Evolutionary conservation across 2,888 invertebrate genomes (phyloP).

Genomic region (Spodoptera picta): DNA sequence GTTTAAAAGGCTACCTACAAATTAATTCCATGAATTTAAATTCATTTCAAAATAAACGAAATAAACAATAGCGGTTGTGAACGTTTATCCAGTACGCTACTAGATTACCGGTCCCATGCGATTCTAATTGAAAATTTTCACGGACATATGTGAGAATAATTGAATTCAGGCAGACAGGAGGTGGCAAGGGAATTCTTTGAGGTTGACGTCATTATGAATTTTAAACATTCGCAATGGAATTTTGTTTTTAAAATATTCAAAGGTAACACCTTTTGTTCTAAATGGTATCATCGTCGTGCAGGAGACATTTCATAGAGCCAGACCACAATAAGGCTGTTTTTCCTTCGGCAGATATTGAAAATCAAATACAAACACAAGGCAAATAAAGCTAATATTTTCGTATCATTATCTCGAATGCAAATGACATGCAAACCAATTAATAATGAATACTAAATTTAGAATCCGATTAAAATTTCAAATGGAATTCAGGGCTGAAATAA

Average conservation of each 20-base stretch:
- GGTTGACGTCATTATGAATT: slow-evolving; percentile 22
- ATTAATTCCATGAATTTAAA: too few relatives aligned
- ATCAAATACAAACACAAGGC: too few relatives aligned
- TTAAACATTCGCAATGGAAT: slow-evolving; percentile 1
- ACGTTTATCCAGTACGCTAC: slow-evolving; percentile 11
- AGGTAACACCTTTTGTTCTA: background rate
- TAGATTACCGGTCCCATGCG: slow-evolving; percentile 16
- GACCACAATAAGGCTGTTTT: too few relatives aligned
- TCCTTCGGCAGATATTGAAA: too few relatives aligned
- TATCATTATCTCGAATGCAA: background rate
- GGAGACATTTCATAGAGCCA: too few relatives aligned
- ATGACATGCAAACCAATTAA: background rate
- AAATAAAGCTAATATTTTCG: background rate
- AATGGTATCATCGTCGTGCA: too few relatives aligned
- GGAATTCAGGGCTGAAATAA: background rate
- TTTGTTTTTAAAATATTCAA: background rate
- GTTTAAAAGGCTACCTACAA: too few relatives aligned
- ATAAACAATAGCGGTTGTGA: slow-evolving; percentile 7
- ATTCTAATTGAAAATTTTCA: slow-evolving; percentile 26
- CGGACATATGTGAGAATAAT: slow-evolving; percentile 19
- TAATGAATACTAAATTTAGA: slow-evolving; percentile 10
- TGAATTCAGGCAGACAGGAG: slow-evolving; percentile 7
- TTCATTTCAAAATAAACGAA: background rate
- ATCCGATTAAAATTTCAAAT: slow-evolving; percentile 6
- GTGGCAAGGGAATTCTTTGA: slow-evolving; percentile 31